These are phyloP conservation scores for Clupea harengus DNA, from an alignment of 2,113 vertebrate species.

Conservation along the genomic window DNA sequence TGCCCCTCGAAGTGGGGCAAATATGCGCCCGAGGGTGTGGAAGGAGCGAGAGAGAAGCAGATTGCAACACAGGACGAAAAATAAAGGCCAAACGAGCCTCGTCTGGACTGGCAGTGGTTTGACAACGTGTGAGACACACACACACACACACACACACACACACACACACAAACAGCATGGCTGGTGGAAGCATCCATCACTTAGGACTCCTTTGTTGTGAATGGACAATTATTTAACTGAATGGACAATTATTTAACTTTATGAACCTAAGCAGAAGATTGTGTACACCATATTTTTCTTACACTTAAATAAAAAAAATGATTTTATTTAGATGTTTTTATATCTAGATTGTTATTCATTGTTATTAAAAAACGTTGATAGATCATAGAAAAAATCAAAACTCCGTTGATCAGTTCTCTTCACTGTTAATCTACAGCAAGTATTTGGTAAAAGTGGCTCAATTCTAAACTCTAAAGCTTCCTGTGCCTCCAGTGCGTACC, in stretches of 20 bases:
- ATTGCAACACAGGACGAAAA: background rate
- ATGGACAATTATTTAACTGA: background rate
- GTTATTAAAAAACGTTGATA: background rate
- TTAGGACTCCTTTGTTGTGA: background rate
- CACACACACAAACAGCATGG: background rate
- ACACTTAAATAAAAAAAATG: too few relatives aligned
- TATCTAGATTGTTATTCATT: background rate
- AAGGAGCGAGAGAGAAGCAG: background rate
- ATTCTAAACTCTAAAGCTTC: background rate
- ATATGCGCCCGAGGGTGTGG: background rate
- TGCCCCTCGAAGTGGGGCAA: conserved; percentile 27
- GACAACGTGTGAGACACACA: background rate
- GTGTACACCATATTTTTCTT: too few relatives aligned
- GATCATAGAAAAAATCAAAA: too few relatives aligned
- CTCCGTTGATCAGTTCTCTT: background rate
- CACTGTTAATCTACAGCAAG: background rate
- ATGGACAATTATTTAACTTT: too few relatives aligned
- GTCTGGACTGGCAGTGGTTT: conserved; percentile 24
- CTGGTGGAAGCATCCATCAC: background rate
- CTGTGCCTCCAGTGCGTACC: background rate
- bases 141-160: conserved; percentile 28
- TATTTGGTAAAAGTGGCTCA: background rate
- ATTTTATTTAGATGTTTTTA: too few relatives aligned
- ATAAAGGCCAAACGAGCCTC: background rate
- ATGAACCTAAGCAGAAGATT: too few relatives aligned